Base-by-base conservation (phyloP, 1,140 invertebrate species). In the Lerema accius region DNA sequence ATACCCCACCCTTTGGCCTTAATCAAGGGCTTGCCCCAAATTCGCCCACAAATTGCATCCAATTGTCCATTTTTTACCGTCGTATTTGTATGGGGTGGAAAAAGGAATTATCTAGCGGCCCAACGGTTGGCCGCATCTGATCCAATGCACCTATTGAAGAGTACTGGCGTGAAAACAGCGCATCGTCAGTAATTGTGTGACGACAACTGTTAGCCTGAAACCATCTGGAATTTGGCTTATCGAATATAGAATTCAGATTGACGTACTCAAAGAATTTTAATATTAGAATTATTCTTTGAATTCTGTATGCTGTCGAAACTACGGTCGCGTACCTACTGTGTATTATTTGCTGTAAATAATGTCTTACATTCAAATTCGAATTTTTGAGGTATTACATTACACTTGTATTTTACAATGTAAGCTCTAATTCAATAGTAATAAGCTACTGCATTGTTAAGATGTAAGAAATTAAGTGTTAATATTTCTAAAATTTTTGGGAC, bases 51-150 rank as follows among this genome's bases (percentile, higher is more conserved):
- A 90, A 90, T 90, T 89, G 88, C 88, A 86, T 82, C 80, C 88
- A 87, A 90, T 90, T 89, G 88, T 90, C 89, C 88, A 86, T 78
- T 90, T 89, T 90, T 90, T 88, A 90, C 80, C 78, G 65, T 69
- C 74, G 73, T 83, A 78, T 84, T 79, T 80, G 65, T 65, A 71
- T 78, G 73, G 81, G 81, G 78, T 76, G 76, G 76, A 79, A 80
- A 79, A 78, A 75, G 70, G 76, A 81, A 85, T 85, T 83, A 79
- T 85, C 80, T 76, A 64, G 40, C 49, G 67, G 39, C 35, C 59
- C 63, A 55, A 71, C 79, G 84, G 73, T 67, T 82, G 80, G 68
- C 67, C 76, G 71, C 63, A 73, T 75, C 69, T 69, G 73, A 84
- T 73, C 75, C 81, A 80, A 84, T 77, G 69, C 73, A 71, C 39